phyloP scores from a whole-genome alignment of 2,797 vertebrate species.

The Sebastes minor region DNA sequence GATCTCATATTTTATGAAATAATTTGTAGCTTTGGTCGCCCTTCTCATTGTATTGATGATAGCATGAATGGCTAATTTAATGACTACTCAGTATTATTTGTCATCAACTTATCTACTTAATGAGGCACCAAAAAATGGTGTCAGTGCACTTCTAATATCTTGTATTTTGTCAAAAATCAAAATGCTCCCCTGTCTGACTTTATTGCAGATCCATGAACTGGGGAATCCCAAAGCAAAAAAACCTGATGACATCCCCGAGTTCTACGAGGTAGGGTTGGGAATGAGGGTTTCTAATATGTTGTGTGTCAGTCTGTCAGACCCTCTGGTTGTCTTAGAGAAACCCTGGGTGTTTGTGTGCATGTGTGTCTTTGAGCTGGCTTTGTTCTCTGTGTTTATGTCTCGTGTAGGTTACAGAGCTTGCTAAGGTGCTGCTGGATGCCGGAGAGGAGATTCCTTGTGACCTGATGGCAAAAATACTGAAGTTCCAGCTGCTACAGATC shows the following conservation, averaged over 20 bases:
- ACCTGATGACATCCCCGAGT: conserved; percentile 58
- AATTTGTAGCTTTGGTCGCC: background rate
- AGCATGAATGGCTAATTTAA: background rate
- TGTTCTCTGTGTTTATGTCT: background rate
- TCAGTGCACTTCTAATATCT: background rate
- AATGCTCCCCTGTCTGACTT: background rate
- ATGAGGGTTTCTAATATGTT: background rate
- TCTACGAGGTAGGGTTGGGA: conserved; percentile 71
- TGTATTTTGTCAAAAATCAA: background rate
- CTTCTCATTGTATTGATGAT: background rate
- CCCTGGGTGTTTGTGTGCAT: background rate
- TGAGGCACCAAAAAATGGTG: background rate
- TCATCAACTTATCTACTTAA: background rate
- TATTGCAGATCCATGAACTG: conserved; percentile 75
- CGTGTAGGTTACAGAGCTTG: conserved; percentile 83
- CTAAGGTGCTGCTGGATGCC: conserved; percentile 83
- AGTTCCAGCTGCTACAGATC: conserved; percentile 89
- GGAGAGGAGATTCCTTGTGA: conserved; percentile 86
- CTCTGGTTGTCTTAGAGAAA: background rate
- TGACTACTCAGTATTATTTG: background rate
- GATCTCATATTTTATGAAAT: background rate
- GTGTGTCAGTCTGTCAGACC: background rate
- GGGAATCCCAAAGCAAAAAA: conserved; percentile 79
- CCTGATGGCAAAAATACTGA: conserved; percentile 89
- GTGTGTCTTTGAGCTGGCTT: background rate